A percentile compares a stretch with the other conserved stretches of the same genome.
These are phyloP conservation scores for Ianthella basta DNA, from an alignment of 37 sponge, comb jelly and placozoan species.

Conservation along the genomic window DNA sequence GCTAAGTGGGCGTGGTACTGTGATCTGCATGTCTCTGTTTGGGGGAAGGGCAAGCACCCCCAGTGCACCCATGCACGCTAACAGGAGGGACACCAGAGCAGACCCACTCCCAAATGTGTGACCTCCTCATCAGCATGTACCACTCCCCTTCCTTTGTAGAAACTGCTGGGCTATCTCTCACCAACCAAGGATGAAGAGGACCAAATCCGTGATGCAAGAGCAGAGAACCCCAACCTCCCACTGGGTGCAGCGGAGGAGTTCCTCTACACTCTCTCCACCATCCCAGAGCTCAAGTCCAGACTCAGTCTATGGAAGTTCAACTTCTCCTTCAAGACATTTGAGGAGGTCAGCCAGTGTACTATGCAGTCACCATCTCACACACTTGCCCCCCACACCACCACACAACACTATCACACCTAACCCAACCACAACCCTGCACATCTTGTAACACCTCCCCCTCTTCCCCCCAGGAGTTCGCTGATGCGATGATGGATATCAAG, in stretches of 20 bases:
- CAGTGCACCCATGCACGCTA: too few species aligned
- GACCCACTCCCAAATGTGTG: too few species aligned
- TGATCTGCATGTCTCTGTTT: too few species aligned
- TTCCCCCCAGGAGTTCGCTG: constrained; percentile 77
- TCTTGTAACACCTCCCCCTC: too few species aligned
- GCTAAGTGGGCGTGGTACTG: too few species aligned
- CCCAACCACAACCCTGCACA: too few species aligned
- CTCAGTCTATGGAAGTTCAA: constrained; percentile 90
- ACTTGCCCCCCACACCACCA: too few species aligned
- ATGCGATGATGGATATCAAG: constrained; percentile 93
- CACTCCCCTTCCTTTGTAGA: constrained; percentile 20
- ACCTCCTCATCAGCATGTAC: background rate
- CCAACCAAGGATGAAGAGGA: constrained; percentile 85
- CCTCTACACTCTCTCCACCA: constrained; percentile 82
- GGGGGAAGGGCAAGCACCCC: too few species aligned
- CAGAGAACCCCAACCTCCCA: constrained; percentile 75
- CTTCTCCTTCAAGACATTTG: constrained; percentile 77
- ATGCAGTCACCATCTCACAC: too few species aligned
- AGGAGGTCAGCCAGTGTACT: constrained; percentile 52
- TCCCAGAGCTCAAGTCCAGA: constrained; percentile 83
- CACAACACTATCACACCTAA: background rate
- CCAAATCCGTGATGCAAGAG: constrained; percentile 69
- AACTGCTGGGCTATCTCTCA: constrained; percentile 71
- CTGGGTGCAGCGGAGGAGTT: constrained; percentile 90
- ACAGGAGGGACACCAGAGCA: too few species aligned